Evolutionary conservation across 2,797 vertebrate species (phyloP).

Genomic region (Poecilia velifera): DNA sequence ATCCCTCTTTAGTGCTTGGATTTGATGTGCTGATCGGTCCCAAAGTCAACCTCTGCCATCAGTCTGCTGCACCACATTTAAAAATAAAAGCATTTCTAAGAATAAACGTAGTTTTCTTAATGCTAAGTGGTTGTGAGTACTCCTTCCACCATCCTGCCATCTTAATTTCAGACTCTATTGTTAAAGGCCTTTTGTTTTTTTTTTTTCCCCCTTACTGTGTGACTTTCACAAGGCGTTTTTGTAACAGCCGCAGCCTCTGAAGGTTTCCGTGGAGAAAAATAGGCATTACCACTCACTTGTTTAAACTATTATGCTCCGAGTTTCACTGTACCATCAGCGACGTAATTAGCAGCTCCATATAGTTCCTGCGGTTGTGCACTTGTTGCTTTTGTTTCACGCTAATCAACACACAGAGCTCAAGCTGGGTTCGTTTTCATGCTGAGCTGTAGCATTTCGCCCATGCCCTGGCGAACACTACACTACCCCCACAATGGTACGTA

Average conservation of each 20-base stretch:
- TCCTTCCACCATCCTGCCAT: neutral
- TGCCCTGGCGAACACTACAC: constrained; percentile 28
- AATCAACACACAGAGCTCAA: constrained; percentile 39
- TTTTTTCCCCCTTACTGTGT: neutral
- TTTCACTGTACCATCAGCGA: constrained; percentile 48
- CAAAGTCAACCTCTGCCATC: neutral
- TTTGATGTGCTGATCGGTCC: neutral
- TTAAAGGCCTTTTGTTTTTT: constrained; percentile 4
- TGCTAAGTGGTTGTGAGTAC: neutral
- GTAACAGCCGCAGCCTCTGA: constrained; percentile 18
- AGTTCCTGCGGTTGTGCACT: constrained; percentile 32
- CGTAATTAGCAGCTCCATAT: constrained; percentile 45
- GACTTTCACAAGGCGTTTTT: constrained; percentile 17
- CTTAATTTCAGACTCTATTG: constrained; percentile 4
- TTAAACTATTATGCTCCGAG: constrained; percentile 26
- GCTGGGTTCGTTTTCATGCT: constrained; percentile 38
- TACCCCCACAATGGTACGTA: constrained; percentile 35
- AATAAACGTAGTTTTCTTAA: neutral
- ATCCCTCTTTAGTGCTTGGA: neutral
- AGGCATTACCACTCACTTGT: constrained; percentile 17
- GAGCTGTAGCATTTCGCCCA: constrained; percentile 34
- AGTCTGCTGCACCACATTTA: neutral
- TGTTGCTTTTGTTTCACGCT: constrained; percentile 42
- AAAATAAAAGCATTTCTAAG: constrained; percentile 3
- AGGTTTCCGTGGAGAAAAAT: constrained; percentile 17